A percentile compares a stretch with the other conserved stretches of the same genome.
These are phyloP conservation scores for Poeciliopsis prolifica DNA, from an alignment of 2,113 vertebrate genomes.

Conservation along the genomic window DNA sequence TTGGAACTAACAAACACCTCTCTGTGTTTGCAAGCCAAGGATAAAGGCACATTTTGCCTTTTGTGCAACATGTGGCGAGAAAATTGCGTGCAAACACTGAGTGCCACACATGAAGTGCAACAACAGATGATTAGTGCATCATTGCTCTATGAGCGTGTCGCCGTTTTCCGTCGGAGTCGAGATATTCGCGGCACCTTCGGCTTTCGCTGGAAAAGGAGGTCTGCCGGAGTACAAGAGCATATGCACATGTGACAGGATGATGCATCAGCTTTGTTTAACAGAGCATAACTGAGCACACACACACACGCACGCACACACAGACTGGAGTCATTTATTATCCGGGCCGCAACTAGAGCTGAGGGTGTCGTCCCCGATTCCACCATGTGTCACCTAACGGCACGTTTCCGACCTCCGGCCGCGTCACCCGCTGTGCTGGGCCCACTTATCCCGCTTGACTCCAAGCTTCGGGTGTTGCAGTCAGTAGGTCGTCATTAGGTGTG, in stretches of 20 bases:
- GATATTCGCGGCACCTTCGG: slow-evolving; percentile 51
- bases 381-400: slow-evolving; percentile 20
- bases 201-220: neutral
- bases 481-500: slow-evolving; percentile 25
- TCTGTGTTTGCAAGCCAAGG: neutral
- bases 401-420: slow-evolving; percentile 22
- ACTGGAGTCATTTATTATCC: slow-evolving; percentile 45
- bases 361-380: slow-evolving; percentile 13
- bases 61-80: neutral
- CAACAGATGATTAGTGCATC: neutral
- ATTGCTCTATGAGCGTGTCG: neutral
- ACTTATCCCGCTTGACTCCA: slow-evolving; percentile 21
- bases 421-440: neutral
- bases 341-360: slow-evolving; percentile 24
- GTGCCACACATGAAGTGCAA: neutral
- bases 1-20: neutral
- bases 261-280: slow-evolving; percentile 62
- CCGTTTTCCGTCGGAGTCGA: slow-evolving; percentile 27
- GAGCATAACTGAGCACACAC: slow-evolving; percentile 1
- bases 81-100: neutral
- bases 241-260: slow-evolving; percentile 57
- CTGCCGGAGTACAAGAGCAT: neutral
- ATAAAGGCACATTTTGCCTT: neutral
- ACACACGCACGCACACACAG: slow-evolving; percentile 5
- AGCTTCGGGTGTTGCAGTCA: slow-evolving; percentile 4